Evolutionary conservation across 2,113 vertebrate species (phyloP).

Genomic region (Anhinga anhinga): DNA sequence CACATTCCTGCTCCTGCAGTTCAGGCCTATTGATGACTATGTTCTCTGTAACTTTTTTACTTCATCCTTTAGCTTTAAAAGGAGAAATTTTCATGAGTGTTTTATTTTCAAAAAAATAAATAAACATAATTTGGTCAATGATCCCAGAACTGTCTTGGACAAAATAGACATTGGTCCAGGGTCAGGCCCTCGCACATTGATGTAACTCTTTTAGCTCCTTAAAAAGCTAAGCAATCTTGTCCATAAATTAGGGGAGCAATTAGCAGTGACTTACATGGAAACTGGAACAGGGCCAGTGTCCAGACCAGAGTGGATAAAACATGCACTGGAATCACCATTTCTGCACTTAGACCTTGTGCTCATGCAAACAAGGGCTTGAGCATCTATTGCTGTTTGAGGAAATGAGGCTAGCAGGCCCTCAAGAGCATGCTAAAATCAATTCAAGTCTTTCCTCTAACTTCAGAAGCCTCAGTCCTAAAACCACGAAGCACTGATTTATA

Average conservation of each 20-base stretch:
- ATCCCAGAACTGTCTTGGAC: not conserved
- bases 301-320: not conserved
- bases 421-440: accelerated
- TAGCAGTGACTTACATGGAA: not conserved
- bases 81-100: not conserved
- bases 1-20: not conserved
- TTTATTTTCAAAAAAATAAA: not conserved
- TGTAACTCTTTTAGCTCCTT: not conserved
- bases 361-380: not conserved
- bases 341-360: not conserved
- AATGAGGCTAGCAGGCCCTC: not conserved
- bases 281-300: not conserved
- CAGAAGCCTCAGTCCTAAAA: not conserved
- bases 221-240: not conserved
- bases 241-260: not conserved
- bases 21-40: not conserved
- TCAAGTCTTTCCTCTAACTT: not conserved
- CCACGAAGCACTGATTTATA: not conserved
- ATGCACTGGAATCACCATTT: not conserved
- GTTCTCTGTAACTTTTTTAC: not conserved
- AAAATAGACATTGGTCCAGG: accelerated
- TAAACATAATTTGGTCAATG: accelerated
- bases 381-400: not conserved
- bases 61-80: not conserved
- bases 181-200: not conserved